Percentiles rank a stretch among this genome's conserved stretches.
Evolutionary conservation across 92 coral and sea anemone genomes (phyloP).

Genomic region (Porites divaricata): DNA sequence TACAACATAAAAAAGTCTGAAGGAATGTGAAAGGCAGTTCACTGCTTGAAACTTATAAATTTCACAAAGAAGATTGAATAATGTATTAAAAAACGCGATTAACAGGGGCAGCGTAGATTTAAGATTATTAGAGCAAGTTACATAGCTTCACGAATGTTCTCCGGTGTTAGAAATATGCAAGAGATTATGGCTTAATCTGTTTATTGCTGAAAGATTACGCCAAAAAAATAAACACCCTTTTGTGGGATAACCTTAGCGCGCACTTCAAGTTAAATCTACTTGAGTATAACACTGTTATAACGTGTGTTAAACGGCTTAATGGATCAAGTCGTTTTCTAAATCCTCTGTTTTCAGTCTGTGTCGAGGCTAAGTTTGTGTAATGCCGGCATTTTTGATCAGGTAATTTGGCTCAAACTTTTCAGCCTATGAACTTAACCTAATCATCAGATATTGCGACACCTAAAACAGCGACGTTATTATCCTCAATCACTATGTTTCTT

Average conservation of each 20-base stretch:
- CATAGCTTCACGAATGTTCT: constrained; percentile 17
- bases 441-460: too few species aligned
- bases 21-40: too few species aligned
- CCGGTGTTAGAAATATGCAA: neutral
- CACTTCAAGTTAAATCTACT: neutral
- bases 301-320: neutral
- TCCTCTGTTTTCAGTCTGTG: neutral
- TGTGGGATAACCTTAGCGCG: neutral
- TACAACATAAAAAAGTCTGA: too few species aligned
- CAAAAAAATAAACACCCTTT: neutral
- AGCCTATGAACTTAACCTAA: neutral
- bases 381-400: neutral
- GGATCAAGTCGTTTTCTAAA: too few species aligned
- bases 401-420: neutral
- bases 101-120: neutral
- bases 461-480: too few species aligned
- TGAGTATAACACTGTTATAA: neutral
- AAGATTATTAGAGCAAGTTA: neutral
- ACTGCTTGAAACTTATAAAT: neutral
- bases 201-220: neutral
- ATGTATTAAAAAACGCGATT: neutral
- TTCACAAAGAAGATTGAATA: neutral
- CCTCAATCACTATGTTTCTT: too few species aligned
- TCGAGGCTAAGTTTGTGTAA: neutral
- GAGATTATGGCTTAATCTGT: neutral